Evolutionary conservation across 2,888 invertebrate genomes (phyloP).

Genomic region (Eulithis prunata): DNA sequence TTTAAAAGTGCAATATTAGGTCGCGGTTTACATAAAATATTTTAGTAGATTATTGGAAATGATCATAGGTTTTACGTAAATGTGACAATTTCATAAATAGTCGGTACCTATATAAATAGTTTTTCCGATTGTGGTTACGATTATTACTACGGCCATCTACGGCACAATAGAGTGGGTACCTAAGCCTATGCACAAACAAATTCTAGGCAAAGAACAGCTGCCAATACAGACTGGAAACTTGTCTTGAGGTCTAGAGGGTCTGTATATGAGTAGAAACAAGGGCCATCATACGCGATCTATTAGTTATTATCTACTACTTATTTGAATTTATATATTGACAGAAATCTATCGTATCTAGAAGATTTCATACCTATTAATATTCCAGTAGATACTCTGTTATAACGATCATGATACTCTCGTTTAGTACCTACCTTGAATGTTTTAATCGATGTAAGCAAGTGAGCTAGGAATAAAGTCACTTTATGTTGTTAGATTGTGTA

Average conservation of each 20-base stretch:
- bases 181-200: not conserved
- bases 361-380: not conserved
- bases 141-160: too few species aligned
- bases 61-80: not conserved
- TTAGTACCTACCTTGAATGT: conserved; percentile 5
- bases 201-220: not conserved
- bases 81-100: too few species aligned
- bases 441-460: conserved; percentile 23
- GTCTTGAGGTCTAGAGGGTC: not conserved
- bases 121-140: not conserved
- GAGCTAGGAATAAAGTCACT: conserved; percentile 22
- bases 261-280: too few species aligned
- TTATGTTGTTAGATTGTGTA: conserved; percentile 25
- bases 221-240: not conserved
- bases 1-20: not conserved
- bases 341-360: too few species aligned
- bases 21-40: not conserved
- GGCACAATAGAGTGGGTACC: not conserved
- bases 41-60: conserved; percentile 12
- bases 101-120: too few species aligned
- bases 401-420: not conserved
- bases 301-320: too few species aligned
- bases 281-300: too few species aligned
- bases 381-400: not conserved
- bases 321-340: too few species aligned